phyloP scores from a whole-genome alignment of 1,140 invertebrate species.

The Drosophila lowei region DNA sequence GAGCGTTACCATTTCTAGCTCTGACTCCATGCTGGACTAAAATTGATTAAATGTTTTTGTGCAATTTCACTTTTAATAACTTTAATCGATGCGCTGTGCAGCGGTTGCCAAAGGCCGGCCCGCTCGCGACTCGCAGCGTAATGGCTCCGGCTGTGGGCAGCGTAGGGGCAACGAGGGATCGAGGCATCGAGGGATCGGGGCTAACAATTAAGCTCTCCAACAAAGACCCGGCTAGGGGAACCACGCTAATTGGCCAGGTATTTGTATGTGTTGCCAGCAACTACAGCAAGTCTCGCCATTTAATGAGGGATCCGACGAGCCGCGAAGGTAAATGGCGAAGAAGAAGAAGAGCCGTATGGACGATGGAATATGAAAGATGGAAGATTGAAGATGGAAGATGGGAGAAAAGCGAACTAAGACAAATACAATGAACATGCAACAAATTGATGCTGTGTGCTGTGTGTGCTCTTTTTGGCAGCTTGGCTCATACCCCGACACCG shows the following conservation, averaged over 20 bases:
- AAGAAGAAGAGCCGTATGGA: constrained; percentile 29
- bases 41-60: constrained; percentile 71
- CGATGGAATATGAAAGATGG: constrained; percentile 33
- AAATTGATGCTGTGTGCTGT: constrained; percentile 50
- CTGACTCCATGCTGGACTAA: constrained; percentile 35
- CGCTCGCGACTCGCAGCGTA: constrained; percentile 31
- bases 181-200: constrained; percentile 14
- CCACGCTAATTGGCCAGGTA: constrained; percentile 72
- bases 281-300: constrained; percentile 70
- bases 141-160: constrained; percentile 23
- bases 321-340: constrained; percentile 52
- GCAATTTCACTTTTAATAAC: constrained; percentile 69
- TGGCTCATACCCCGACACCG: neutral
- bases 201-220: constrained; percentile 60
- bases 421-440: constrained; percentile 81
- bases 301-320: constrained; percentile 70
- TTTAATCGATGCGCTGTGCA: constrained; percentile 63
- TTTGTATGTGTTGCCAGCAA: constrained; percentile 51
- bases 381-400: constrained; percentile 47
- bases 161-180: neutral
- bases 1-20: constrained; percentile 33
- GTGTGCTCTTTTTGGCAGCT: constrained; percentile 43
- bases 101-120: constrained; percentile 34
- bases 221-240: constrained; percentile 53
- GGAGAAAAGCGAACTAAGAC: constrained; percentile 54